Base-by-base conservation (phyloP, 2,797 vertebrate genomes). In the Notoglanidium macrostoma region DNA sequence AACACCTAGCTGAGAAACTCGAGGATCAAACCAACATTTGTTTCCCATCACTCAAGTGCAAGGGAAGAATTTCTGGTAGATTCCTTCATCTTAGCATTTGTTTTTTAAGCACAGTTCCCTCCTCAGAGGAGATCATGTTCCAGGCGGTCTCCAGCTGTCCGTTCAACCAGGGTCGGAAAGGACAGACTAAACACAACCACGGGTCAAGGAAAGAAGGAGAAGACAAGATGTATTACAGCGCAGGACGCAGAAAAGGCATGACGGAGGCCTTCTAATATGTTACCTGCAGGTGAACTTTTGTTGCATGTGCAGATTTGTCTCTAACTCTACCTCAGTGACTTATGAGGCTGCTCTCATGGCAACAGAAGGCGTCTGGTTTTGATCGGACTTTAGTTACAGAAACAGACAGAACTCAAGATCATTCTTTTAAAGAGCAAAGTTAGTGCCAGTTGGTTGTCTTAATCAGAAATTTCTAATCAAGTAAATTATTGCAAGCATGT, bases 41-140 rank as follows among this genome's bases (percentile, higher is more conserved):
- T 63, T 78, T 90, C 76, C 67, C 70, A 89, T 89, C 83, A 77
- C 82, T 59, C 26, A 9, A 83, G 72, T 21, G 59, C 32, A 55
- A 32, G 61, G 79, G 61, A 51, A 32, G 77, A 79, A 76, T 46
- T 84, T n/a, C n/a, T 32, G 12, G 61, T 46, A 65, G 83, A 85
- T 85, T 76, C 82, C 84, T 84, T 79, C 88, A 87, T 89, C 74
- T 83, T 7, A 35, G 51, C 82, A 72, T 57, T 90, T 54, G 10
- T 72, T 46, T 83, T 86, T 72, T 19, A 82, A 57, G 46, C 89
- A 87, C n/a, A n/a, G 72, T 87, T 67, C 73, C 46, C 46, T 84
- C 46, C 76, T 86, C 72, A 74, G 63, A 88, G 85, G 46, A 89
- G 86, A 87, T 90, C 88, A 85, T 84, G 78, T 89, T 92, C 79